Evolutionary conservation across 92 coral and sea anemone genomes (phyloP).

Genomic region (Parazoanthus swiftii): DNA sequence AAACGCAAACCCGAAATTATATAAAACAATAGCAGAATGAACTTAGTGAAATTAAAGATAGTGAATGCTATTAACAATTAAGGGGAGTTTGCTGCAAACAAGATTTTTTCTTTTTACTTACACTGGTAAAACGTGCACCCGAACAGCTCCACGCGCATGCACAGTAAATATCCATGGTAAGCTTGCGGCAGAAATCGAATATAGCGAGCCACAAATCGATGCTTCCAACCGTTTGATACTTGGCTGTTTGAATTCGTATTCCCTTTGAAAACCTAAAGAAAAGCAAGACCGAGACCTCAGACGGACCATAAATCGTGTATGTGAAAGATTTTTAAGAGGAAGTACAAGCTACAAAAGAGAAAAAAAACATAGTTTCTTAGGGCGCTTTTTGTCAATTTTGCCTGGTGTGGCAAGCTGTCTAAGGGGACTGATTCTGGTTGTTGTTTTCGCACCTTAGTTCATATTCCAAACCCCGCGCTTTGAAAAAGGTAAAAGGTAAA

Average conservation of each 20-base stretch:
- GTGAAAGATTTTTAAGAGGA: no score
- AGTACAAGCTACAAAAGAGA: no score
- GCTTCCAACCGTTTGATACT: conserved; percentile 61
- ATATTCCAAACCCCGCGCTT: no score
- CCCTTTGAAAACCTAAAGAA: conserved; percentile 59
- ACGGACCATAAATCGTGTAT: no score
- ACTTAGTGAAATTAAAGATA: background rate
- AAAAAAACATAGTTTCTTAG: no score
- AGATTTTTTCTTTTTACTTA: conserved; percentile 39
- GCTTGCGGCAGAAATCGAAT: conserved; percentile 73
- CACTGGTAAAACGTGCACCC: conserved; percentile 84
- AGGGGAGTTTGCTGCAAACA: background rate
- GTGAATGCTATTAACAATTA: background rate
- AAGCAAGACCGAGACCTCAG: background rate
- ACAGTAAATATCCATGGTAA: conserved; percentile 64
- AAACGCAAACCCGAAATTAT: no score
- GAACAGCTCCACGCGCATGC: conserved; percentile 87
- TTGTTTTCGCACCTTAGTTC: no score
- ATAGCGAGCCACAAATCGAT: conserved; percentile 80
- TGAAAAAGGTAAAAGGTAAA: no score
- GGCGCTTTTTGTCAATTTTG: no score
- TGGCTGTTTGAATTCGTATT: conserved; percentile 34
- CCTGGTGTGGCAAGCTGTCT: no score
- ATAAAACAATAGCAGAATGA: background rate
- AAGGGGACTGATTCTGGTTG: no score